phyloP scores from a whole-genome alignment of 2,888 invertebrate genomes.

The Aphidius colemani region DNA sequence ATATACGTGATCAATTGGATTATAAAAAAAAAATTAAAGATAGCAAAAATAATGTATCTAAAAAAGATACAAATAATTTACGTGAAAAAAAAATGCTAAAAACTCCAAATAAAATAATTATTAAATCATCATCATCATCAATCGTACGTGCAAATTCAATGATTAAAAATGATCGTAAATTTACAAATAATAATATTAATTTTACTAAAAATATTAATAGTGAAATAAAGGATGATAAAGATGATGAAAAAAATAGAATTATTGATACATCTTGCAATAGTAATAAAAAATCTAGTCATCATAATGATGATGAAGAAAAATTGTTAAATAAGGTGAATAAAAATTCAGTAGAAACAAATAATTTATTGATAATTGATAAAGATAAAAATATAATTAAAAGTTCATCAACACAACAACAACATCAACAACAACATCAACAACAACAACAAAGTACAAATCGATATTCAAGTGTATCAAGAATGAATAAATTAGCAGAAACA shows the following conservation, averaged over 20 bases:
- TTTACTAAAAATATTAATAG: constrained; percentile 41
- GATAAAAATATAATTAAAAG: constrained; percentile 34
- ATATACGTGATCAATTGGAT: constrained; percentile 43
- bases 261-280: too few relatives aligned
- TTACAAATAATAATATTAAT: constrained; percentile 33
- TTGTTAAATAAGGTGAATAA: constrained; percentile 12
- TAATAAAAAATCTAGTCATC: too few relatives aligned
- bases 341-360: constrained; percentile 16
- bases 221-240: constrained; percentile 29
- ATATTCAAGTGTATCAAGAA: constrained; percentile 62
- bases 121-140: constrained; percentile 39
- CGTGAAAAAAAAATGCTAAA: constrained; percentile 32
- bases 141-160: constrained; percentile 32
- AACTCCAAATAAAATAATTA: constrained; percentile 36
- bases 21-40: constrained; percentile 56
- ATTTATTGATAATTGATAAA: constrained; percentile 15
- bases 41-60: constrained; percentile 47
- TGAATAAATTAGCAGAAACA: constrained; percentile 39
- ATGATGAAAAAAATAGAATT: constrained; percentile 23
- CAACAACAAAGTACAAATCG: constrained; percentile 38
- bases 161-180: constrained; percentile 34
- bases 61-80: constrained; percentile 37
- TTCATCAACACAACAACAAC: constrained; percentile 30
- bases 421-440: constrained; percentile 28
- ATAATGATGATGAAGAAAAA: constrained; percentile 9